Percentiles rank a stretch among this genome's conserved stretches.
phyloP scores from a whole-genome alignment of 2,113 vertebrate genomes.

The Clarias macrocephalus region DNA sequence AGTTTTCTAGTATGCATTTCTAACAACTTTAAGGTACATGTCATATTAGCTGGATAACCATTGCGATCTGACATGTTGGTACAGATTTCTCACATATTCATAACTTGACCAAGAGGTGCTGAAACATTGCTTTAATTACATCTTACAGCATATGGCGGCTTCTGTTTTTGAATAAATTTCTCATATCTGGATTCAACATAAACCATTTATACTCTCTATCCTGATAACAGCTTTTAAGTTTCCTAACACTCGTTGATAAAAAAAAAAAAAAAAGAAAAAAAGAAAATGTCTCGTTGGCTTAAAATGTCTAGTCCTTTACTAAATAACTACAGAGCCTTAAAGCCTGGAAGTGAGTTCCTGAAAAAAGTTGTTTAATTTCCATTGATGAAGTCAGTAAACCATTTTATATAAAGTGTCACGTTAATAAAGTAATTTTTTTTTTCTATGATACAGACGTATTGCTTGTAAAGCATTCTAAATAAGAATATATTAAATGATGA shows the following conservation, averaged over 20 bases:
- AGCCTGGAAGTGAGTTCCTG: not conserved
- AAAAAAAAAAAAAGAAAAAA: too few relatives aligned
- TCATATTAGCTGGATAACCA: not conserved
- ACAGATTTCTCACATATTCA: not conserved
- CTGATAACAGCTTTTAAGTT: not conserved
- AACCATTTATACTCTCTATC: not conserved
- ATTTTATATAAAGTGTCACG: not conserved
- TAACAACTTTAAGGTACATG: not conserved
- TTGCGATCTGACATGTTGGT: too few relatives aligned
- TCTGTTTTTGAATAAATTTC: constrained; percentile 14
- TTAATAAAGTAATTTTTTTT: not conserved
- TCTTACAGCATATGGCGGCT: not conserved
- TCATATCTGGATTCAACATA: not conserved
- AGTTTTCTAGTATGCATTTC: not conserved
- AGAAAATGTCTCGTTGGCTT: not conserved
- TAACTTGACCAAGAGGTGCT: not conserved
- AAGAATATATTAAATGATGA: not conserved
- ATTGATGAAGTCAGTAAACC: not conserved
- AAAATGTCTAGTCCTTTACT: not conserved
- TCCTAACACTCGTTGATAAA: not conserved
- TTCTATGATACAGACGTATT: not conserved
- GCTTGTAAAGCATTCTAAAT: not conserved
- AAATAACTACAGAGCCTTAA: not conserved
- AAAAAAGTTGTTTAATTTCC: not conserved
- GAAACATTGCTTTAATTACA: not conserved